Base-by-base conservation (phyloP, 2,797 vertebrate species). In the Astyanax mexicanus region DNA sequence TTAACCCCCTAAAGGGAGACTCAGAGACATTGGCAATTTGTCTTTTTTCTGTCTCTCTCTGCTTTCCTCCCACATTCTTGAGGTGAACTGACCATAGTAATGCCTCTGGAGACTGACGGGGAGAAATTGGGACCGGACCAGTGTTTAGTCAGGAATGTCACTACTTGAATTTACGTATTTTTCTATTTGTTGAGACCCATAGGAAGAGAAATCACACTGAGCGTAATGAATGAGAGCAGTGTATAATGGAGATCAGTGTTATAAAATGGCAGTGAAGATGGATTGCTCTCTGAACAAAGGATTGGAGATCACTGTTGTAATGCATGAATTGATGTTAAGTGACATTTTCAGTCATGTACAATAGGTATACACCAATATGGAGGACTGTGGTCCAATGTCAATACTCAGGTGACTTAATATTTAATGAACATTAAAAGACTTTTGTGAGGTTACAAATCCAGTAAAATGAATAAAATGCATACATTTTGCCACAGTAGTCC, bases 31-130 rank as follows among this genome's bases (percentile, higher is more conserved):
- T 38, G 49, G 67, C 32, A 60, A 55, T 64, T 64, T 76, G 52
- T 69, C 65, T 69, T 52, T 64, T 71, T 21, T 57, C 13, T 19
- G 57, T 65, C 58, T 45, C 51, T 62, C 29, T 12, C 7, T 64
- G 67, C 23, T 45, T 52, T 64, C 58, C 67, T 49, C 35, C 51
- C 61, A 66, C 42, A 51, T 66, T 70, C 47, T 71, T 44, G 17
- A 29, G 54, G 10, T 27, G 40, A 66, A 57, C 29, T 61, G 35
- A 62, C 55, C 55, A 52, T 52, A 58, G 27, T 23, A 40, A 60
- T 38, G 17, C 29, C 23, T 12, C 12, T 13, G 17, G 25, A 61
- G 25, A 42, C 55, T 40, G 23, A 35, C 57, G 17, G 23, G n/a
- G 10, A 75, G 6, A 11, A 13, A 15, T 38, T 21, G 27, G 66